Percentiles rank a stretch among this genome's conserved stretches.
These are phyloP conservation scores for Toxostoma redivivum DNA, from an alignment of 2,113 vertebrate species.

Conservation along the genomic window DNA sequence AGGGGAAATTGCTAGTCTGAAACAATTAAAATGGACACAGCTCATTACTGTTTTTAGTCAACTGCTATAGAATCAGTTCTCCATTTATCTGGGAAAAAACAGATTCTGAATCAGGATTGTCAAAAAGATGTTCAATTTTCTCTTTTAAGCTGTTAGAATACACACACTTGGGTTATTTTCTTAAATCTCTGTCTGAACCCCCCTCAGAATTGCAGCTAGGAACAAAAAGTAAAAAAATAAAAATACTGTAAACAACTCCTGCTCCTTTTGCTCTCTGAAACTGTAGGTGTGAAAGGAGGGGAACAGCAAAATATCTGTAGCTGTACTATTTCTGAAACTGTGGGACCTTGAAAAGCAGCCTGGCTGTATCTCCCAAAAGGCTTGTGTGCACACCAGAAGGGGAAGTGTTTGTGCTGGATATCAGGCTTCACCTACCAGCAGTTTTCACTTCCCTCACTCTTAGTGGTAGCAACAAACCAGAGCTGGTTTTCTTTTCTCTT, in stretches of 20 bases:
- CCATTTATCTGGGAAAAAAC: neutral
- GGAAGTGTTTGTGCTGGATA: neutral
- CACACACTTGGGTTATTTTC: neutral
- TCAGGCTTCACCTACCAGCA: neutral
- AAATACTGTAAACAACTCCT: neutral
- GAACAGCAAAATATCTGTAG: neutral
- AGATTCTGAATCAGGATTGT: neutral
- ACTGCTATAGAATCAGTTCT: neutral
- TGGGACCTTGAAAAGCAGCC: neutral
- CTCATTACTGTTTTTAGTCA: neutral
- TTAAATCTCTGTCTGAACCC: neutral
- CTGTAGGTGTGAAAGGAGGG: neutral
- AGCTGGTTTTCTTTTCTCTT: neutral
- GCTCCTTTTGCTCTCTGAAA: neutral
- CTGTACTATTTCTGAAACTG: neutral
- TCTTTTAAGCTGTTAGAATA: neutral
- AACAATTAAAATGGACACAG: neutral
- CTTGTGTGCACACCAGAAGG: neutral
- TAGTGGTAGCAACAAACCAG: neutral
- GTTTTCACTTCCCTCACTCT: neutral
- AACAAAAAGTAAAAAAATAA: neutral
- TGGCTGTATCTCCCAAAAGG: neutral
- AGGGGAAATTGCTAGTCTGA: neutral
- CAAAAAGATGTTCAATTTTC: neutral
- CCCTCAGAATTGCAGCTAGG: neutral